Conservation (phyloP, 2,113 vertebrate genomes). For the Dicaeum eximium region DNA sequence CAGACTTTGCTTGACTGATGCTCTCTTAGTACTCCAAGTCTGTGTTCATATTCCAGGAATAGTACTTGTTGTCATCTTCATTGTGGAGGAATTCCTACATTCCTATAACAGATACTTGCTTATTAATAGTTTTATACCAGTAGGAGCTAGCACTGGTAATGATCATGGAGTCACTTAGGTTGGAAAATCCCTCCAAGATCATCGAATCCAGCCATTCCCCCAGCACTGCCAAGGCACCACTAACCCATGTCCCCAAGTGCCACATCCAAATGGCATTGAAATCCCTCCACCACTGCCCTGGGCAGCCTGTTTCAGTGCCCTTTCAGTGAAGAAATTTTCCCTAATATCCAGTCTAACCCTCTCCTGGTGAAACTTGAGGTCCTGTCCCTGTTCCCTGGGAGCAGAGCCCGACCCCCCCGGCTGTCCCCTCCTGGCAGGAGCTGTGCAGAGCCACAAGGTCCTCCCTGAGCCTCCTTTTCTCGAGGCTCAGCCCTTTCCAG, state of each 20-base stretch:
- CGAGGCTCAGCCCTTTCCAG: neutral
- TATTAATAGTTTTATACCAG: neutral
- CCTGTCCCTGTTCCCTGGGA: neutral
- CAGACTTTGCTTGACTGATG: neutral
- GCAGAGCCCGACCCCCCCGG: accelerated
- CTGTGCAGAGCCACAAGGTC: neutral
- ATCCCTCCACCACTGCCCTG: neutral
- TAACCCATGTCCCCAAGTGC: neutral
- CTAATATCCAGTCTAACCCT: neutral
- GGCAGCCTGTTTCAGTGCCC: neutral
- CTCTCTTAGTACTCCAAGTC: neutral
- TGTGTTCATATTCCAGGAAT: neutral
- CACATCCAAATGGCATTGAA: neutral
- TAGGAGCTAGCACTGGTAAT: neutral
- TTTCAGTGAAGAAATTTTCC: neutral
- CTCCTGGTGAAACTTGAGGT: neutral
- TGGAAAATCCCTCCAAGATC: neutral
- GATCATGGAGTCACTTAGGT: neutral
- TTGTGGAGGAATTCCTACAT: neutral
- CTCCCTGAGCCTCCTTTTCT: neutral
- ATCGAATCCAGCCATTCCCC: neutral
- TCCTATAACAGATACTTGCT: neutral
- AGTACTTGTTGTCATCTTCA: neutral
- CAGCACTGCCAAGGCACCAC: neutral
- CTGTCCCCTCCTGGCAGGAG: neutral